These are phyloP conservation scores for Ptilodon capucinus DNA, from an alignment of 2,888 invertebrate species.

Conservation along the genomic window DNA sequence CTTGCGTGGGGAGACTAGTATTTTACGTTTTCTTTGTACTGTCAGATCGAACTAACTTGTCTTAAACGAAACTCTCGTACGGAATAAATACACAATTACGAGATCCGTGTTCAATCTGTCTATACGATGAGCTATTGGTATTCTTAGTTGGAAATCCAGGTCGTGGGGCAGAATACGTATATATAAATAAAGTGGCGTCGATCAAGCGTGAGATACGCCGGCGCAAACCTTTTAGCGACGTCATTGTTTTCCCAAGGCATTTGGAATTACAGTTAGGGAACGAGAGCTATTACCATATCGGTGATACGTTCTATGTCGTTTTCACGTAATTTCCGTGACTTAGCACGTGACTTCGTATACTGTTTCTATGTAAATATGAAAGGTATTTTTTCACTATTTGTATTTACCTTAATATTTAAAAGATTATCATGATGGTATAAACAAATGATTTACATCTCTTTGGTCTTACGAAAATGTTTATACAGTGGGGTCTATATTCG, in stretches of 20 bases:
- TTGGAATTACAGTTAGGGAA: slow-evolving; percentile 46
- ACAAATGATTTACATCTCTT: too few species aligned
- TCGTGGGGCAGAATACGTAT: slow-evolving; percentile 50
- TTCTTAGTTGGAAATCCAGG: slow-evolving; percentile 57
- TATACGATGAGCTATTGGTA: slow-evolving; percentile 49
- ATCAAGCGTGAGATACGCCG: slow-evolving; percentile 49
- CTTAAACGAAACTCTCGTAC: background rate
- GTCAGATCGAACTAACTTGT: background rate
- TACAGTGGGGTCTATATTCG: background rate
- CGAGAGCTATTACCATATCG: slow-evolving; percentile 35
- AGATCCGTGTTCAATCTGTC: slow-evolving; percentile 35
- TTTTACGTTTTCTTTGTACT: background rate
- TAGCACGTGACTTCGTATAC: slow-evolving; percentile 3
- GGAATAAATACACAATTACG: slow-evolving; percentile 11
- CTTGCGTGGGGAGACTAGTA: slow-evolving; percentile 1
- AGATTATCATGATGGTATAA: too few species aligned
- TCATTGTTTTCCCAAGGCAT: slow-evolving; percentile 50
- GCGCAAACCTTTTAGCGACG: slow-evolving; percentile 40
- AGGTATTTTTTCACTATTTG: too few species aligned
- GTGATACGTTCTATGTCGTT: slow-evolving; percentile 1
- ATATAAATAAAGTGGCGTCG: slow-evolving; percentile 39
- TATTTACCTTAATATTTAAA: too few species aligned
- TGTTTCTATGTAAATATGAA: too few species aligned
- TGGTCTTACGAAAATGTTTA: too few species aligned
- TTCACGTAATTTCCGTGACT: slow-evolving; percentile 3